Percentiles rank a stretch among this genome's conserved stretches.
Conservation (phyloP, 2,888 invertebrate genomes). For the Xestia c-nigrum region DNA sequence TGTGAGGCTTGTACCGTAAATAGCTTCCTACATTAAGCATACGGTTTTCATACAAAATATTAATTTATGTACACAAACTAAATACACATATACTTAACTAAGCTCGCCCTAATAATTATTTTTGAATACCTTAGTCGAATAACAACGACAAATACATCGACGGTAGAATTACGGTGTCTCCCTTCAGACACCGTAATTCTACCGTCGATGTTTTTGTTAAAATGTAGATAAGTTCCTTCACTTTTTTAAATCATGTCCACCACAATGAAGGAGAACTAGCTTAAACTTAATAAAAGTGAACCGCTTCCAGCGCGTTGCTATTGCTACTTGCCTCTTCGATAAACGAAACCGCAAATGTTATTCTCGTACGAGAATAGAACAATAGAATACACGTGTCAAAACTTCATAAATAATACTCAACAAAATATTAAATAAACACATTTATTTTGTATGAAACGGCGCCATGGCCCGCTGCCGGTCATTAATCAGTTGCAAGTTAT, state of each 20-base stretch:
- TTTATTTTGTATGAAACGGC: conserved; percentile 39
- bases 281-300: neutral
- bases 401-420: neutral
- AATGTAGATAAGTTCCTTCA: no score
- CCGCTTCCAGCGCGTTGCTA: no score
- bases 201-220: neutral
- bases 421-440: neutral
- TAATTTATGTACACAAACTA: neutral
- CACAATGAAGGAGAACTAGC: no score
- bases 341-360: neutral
- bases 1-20: conserved; percentile 27
- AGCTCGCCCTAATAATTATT: neutral
- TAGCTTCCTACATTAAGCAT: conserved; percentile 44
- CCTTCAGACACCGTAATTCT: neutral
- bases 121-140: neutral
- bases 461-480: conserved; percentile 30
- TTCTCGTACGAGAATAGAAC: neutral
- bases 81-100: no score
- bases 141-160: no score
- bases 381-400: conserved; percentile 25
- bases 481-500: conserved; percentile 76
- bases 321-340: neutral
- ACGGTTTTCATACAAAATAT: conserved; percentile 32
- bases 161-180: no score
- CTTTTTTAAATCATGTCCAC: neutral